Base-by-base conservation (phyloP, 2,888 invertebrate genomes). In the Tyria jacobaeae region DNA sequence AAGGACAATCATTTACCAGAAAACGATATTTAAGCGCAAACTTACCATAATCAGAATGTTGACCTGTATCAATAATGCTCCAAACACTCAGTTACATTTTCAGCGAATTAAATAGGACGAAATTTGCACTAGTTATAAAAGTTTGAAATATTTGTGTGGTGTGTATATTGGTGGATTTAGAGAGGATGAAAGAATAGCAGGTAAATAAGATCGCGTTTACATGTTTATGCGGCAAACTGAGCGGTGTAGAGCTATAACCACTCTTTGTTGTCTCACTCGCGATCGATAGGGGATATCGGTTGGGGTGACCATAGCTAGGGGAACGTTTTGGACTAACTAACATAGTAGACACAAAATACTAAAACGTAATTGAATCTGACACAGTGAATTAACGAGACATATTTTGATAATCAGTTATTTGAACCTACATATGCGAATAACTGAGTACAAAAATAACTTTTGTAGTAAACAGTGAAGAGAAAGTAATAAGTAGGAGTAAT, bases 151-250 rank as follows among this genome's bases (percentile, higher is more conserved):
- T 66, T 73, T 71, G 63, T 53, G 49, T 41, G 64, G 59, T 71
- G 63, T 53, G 49, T 41, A 62, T 58, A 53, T 78, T 75, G 59
- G 70, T 68, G 70, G 79, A 81, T 75, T 79, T 79, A 71, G n/a
- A n/a, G n/a, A n/a, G n/a, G n/a, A n/a, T n/a, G n/a, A 73, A 66
- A 64, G 67, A 77, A 70, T 69, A 66, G 70, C 76, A 71, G 75
- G 85, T 85, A 82, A 84, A 87, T 88, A 89, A 84, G 83, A 86
- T 87, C 83, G 86, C 81, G 79, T 89, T 89, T 89, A 76, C 86
- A 87, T 88, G 87, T 89, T 89, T 86, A 91, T 92, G 92, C 93
- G 91, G 87, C 92, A 91, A 89, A 88, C 57, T 64, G 89, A 92
- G 79, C 71, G 78, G 88, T 71, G 72, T 70, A 75, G 85, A 81